Evolutionary conservation across 1,140 invertebrate genomes (phyloP).

Genomic region (Dreissena rostriformis): DNA sequence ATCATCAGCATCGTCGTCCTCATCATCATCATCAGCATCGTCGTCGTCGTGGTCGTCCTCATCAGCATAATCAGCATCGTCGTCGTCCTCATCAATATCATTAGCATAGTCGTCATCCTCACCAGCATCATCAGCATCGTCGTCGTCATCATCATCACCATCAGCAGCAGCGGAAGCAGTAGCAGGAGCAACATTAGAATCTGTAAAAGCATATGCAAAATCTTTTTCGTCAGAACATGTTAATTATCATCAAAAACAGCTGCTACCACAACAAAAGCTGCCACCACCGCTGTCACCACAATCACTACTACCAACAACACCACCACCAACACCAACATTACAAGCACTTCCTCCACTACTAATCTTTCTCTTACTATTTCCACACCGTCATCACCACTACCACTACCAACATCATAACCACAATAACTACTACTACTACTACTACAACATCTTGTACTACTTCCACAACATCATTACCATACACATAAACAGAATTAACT

Average conservation of each 20-base stretch:
- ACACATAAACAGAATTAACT: too few species aligned
- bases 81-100: neutral
- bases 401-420: too few species aligned
- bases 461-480: too few species aligned
- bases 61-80: slow-evolving; percentile 15
- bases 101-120: neutral
- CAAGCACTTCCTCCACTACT: too few species aligned
- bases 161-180: neutral
- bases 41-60: slow-evolving; percentile 25
- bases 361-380: too few species aligned
- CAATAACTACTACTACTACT: too few species aligned
- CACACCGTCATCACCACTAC: too few species aligned
- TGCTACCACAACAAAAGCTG: too few species aligned
- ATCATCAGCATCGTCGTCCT: neutral
- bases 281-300: too few species aligned
- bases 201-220: neutral
- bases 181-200: neutral
- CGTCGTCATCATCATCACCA: slow-evolving; percentile 23
- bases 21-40: slow-evolving; percentile 3
- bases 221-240: slow-evolving; percentile 12
- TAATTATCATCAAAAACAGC: slow-evolving; percentile 27
- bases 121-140: slow-evolving; percentile 23
- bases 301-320: too few species aligned
- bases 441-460: too few species aligned
- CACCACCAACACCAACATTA: too few species aligned